phyloP scores from a whole-genome alignment of 2,888 invertebrate genomes.

The Chloromyia formosa region DNA sequence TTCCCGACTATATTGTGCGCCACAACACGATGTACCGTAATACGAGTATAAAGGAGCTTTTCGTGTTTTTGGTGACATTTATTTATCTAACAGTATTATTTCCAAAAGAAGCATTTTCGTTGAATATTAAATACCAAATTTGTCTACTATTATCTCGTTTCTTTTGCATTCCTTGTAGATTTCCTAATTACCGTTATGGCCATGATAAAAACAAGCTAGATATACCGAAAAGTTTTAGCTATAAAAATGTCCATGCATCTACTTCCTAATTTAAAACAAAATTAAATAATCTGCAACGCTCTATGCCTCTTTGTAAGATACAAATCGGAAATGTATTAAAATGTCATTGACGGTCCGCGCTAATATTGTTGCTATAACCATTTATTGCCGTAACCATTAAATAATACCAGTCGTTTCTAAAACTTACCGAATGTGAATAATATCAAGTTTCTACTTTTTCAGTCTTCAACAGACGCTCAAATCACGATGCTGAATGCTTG shows the following conservation, averaged over 20 bases:
- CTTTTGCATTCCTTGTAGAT: not conserved
- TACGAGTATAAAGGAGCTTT: too few relatives aligned
- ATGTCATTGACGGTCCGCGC: constrained; percentile 26
- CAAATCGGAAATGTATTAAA: constrained; percentile 19
- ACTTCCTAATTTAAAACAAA: not conserved
- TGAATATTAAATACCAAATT: too few relatives aligned
- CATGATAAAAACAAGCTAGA: not conserved
- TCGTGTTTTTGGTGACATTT: too few relatives aligned
- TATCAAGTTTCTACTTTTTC: constrained; percentile 9
- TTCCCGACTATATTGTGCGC: too few relatives aligned
- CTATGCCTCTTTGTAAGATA: not conserved
- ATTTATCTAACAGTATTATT: too few relatives aligned
- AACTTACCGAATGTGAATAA: constrained; percentile 28
- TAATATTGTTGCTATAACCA: not conserved
- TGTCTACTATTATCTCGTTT: too few relatives aligned
- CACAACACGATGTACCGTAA: too few relatives aligned
- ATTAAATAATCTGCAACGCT: not conserved
- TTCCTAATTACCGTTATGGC: not conserved
- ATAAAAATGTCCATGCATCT: not conserved
- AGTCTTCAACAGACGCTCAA: not conserved
- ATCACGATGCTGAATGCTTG: not conserved
- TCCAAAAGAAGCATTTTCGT: too few relatives aligned
- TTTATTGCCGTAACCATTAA: not conserved
- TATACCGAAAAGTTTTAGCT: not conserved
- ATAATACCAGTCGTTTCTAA: not conserved